phyloP scores from a whole-genome alignment of 2,113 vertebrate genomes.

The Noctilio leporinus region DNA sequence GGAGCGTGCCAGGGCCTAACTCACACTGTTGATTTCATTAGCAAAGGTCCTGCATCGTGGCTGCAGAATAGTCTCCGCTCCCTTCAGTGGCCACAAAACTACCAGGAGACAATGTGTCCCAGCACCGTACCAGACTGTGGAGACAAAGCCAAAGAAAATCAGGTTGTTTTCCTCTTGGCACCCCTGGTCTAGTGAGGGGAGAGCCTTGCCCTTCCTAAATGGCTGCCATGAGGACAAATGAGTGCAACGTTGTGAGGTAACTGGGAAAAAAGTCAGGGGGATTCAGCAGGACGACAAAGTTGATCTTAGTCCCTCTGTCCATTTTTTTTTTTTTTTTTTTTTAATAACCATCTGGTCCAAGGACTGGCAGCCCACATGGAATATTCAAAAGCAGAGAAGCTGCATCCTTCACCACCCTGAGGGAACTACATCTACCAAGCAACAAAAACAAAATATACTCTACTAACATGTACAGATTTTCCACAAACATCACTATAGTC shows the following conservation, averaged over 20 bases:
- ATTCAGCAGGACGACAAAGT: neutral
- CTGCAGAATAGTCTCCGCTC: neutral
- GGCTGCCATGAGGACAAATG: neutral
- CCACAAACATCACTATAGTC: neutral
- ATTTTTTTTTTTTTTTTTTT: neutral
- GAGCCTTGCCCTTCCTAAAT: neutral
- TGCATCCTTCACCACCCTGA: neutral
- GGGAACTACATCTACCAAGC: no score
- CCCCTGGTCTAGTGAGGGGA: fast-evolving
- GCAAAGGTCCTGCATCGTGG: fast-evolving
- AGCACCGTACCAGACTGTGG: fast-evolving
- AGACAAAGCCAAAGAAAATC: neutral
- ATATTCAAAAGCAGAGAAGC: neutral
- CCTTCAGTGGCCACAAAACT: neutral
- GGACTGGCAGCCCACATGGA: neutral
- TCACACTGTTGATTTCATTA: fast-evolving
- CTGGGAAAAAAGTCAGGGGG: neutral
- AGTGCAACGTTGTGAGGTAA: fast-evolving
- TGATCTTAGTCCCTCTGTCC: neutral
- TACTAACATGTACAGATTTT: neutral
- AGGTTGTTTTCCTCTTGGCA: fast-evolving
- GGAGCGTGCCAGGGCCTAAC: fast-evolving
- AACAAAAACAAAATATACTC: neutral
- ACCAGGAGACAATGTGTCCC: no score
- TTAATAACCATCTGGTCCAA: neutral